Conservation (phyloP, 2,797 vertebrate species). For the Gymnothorax reevesii region DNA sequence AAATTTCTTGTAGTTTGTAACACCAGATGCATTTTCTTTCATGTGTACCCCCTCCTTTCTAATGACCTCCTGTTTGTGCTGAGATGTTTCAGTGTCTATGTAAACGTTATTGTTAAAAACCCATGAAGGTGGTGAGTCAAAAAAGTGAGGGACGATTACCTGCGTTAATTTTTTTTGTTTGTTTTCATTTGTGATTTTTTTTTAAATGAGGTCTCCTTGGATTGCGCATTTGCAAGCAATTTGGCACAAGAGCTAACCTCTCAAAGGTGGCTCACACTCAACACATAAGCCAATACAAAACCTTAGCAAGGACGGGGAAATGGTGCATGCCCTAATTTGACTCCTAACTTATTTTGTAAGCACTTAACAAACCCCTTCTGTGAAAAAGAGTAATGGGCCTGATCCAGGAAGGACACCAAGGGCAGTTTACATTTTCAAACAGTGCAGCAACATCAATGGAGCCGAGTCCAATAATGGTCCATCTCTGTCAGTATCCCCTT, state of each 20-base stretch:
- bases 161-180: too few relatives aligned
- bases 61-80: too few relatives aligned
- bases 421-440: neutral
- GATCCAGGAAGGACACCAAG: neutral
- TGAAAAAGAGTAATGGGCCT: neutral
- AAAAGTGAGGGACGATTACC: too few relatives aligned
- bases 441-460: constrained; percentile 1
- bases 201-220: neutral
- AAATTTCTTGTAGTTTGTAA: too few relatives aligned
- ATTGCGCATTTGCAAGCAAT: neutral
- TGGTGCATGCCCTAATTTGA: neutral
- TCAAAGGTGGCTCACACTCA: neutral
- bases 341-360: neutral
- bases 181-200: too few relatives aligned
- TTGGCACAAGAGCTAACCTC: neutral
- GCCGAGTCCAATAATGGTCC: neutral
- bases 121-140: too few relatives aligned
- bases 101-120: too few relatives aligned
- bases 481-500: neutral
- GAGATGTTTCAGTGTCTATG: too few relatives aligned
- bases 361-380: neutral
- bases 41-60: neutral
- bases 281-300: neutral
- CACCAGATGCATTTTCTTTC: too few relatives aligned
- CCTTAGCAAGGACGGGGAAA: neutral